Conservation (phyloP, 1,140 invertebrate genomes). For the Ceratosolen fusciceps region DNA sequence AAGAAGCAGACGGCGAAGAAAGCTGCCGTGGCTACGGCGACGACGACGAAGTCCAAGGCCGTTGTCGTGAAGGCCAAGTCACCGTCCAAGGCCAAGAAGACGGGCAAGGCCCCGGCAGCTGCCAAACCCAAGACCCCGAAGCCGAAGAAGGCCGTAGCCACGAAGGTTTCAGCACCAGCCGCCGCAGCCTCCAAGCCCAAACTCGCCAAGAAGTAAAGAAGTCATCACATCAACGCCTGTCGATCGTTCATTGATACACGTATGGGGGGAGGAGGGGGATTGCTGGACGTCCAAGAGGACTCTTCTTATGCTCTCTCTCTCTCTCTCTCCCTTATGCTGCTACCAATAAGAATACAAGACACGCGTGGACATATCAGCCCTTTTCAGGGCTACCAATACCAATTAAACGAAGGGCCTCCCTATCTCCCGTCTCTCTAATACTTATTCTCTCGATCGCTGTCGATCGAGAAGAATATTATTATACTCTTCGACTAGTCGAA, state of each 20-base stretch:
- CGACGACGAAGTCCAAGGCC: conserved; percentile 9
- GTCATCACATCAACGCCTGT: background rate
- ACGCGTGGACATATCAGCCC: conserved; percentile 59
- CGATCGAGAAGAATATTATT: no score
- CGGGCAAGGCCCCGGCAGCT: conserved; percentile 9
- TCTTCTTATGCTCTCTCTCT: no score
- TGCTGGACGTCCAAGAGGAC: no score
- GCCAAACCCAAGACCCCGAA: conserved; percentile 44
- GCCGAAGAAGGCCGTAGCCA: conserved; percentile 32
- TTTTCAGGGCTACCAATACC: conserved; percentile 55
- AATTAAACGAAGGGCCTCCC: background rate
- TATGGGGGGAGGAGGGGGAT: no score
- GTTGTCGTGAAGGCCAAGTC: conserved; percentile 31
- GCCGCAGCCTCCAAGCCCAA: background rate
- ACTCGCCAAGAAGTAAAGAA: conserved; percentile 33
- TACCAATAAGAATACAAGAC: no score
- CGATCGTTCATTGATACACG: no score
- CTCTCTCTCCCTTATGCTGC: no score
- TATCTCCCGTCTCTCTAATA: no score
- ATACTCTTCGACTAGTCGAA: no score
- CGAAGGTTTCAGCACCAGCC: no score
- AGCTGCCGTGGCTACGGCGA: background rate
- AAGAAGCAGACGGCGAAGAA: background rate
- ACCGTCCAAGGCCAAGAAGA: conserved; percentile 27
- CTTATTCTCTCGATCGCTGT: no score